Base-by-base conservation (phyloP, 2,888 invertebrate species). In the Agrypnus murinus region DNA sequence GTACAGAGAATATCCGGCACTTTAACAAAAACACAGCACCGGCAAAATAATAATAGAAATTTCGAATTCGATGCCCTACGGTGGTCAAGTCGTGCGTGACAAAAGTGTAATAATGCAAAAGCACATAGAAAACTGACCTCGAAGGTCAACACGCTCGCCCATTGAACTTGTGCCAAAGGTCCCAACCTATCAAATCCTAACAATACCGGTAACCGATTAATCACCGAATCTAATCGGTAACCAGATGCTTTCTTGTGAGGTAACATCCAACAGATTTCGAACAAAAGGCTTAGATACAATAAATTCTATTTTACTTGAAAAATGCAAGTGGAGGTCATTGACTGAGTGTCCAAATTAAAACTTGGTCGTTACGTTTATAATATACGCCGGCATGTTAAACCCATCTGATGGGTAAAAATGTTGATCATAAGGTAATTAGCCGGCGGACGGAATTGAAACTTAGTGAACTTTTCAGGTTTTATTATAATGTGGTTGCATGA, bases 181-280 rank as follows among this genome's bases (percentile, higher is more conserved):
- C 36, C 50, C 15, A 38, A 50, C 62, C 62, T 46, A 17, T 12
- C 62, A 63, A 36, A 63, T 50, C 17, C 50, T 25, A 50, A 46
- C 62, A 63, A 48, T 36, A 57, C 59, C n/a, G 5, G 25, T 25
- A 59, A 45, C 40, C 62, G 46, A 63, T 63, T 63, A 25, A 46
- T 48, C 62, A 34, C 48, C 48, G 5, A 63, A 63, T 63, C 48
- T 48, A 63, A 63, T 48, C 62, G 57, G 57, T 17, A 34, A 32
- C 31, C 57, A 57, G 57, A 57, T 57, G 62, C 15, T 55, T 25
- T 50, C 31, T 50, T 50, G n/a, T n/a, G 6, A 10, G 31, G 12
- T 12, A 32, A 14, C 50, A 31, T 50, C 12, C 31, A 31, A 25
- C 50, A 50, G 50, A 50, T 32, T 50, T 31, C 31, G 5, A 2